Evolutionary conservation across 2,113 vertebrate species (phyloP), one percentile per base, ranked within the genome.

Genomic region (Hipposideros armiger): DNA sequence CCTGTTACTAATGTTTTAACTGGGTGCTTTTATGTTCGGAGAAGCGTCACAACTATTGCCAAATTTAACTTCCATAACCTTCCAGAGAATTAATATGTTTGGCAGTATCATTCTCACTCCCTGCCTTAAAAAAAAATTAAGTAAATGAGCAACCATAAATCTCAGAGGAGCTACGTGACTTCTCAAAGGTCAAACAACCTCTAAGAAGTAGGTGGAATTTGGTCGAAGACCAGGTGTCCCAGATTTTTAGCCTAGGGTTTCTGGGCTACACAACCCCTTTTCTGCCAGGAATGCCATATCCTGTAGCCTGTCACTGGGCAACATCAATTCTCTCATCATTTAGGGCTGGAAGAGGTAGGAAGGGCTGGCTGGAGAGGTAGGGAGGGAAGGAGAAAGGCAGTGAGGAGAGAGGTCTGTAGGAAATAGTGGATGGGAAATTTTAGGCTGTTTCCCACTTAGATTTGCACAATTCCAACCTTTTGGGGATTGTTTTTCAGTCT

Each of bases 11-110:
- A 73, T 64, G 40, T 85, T 97, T 91, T 91, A 88, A 83, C 82
- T 91, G 91, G 60, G 73, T 92, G 47, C n/a, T 76, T 85, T 84
- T 64, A 50, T 85, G 56, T 95, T 73, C 13, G 77, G 52, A 87
- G 66, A 85, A 69, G 28, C 16, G 19, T 92, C 82, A 83, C 56
- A 94, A 64, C 69, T 58, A 52, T 45, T 87, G 92, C 69, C 81
- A 92, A 88, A 83, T 89, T 92, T 94, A 78, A 92, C 66, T 96
- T 89, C 28, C n/a, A 69, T 4, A 77, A 73, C 62, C 19, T 10
- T 69, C 62, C 58, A 78, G 74, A 83, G 84, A 95, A 94, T 83
- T 70, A 95, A 72, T 47, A 60, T 54, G 45, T 80, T 82, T 90
- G 90, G 45, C 69, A 89, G 83, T 77, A 64, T 67, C 62, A 66